Evolutionary conservation across 2,797 vertebrate species (phyloP), one percentile per base, ranked within the genome.

Genomic region (Rhinella marina): DNA sequence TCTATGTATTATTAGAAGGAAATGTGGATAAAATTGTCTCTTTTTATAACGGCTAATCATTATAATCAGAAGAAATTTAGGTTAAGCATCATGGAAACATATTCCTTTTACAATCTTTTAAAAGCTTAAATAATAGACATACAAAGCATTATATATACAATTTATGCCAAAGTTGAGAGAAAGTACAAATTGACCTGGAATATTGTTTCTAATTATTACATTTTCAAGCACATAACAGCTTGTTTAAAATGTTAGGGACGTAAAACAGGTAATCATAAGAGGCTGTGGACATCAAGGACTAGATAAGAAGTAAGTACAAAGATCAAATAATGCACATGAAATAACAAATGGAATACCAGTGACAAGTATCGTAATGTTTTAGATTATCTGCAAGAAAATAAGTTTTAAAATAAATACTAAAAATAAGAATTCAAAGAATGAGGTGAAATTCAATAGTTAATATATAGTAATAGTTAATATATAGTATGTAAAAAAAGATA

Each of bases 81-180:
- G 25, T 54, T 57, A 32, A 72, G 54, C 66, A 83, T 23, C 4
- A 23, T 32, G 17, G 29, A 72, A 83, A 72, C 68, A 82, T 7
- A 32, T 52, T 83, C 27, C 12, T 72, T 83, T 57, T 72, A 70
- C 66, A 57, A 56, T 83, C 27, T 13, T 72, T 72, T 56, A 83
- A 83, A 83, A 72, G 81, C 81, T 23, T 21, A 82, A 70, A 70
- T 70, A 82, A 68, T 10, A 70, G 57, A 56, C 32, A 72, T 83
- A 52, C 66, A 57, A 83, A 41, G 62, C 3, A 57, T 48, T 72
- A 17, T 23, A 17, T 14, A 27, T 12, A 83, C 19, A 11, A n/a
- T 68, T 72, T 32, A 83, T 56, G 64, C 25, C 50, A 62, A 27
- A 56, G 19, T 19, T 61, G 27, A 32, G 19, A 32, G 56, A 72